Evolutionary conservation across 2,888 invertebrate genomes (phyloP), one percentile per base, ranked within the genome.

Genomic region (Caenorhabditis zanzibari): DNA sequence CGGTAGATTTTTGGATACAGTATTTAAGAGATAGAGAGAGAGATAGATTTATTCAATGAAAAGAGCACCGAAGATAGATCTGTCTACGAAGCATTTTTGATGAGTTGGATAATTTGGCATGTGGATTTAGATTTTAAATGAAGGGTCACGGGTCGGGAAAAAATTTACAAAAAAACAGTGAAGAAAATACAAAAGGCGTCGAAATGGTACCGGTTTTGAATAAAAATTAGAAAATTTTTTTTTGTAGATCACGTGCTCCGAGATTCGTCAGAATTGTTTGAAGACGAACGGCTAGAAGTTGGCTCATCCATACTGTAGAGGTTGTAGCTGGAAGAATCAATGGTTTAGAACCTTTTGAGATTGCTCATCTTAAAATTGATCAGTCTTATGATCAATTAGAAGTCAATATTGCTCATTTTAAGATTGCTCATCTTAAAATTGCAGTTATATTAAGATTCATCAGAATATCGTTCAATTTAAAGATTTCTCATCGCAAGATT

Each of bases 241-340:
- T 24, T 56, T 56, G n/a, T 2, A 22, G 16, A 35, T 74, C 72
- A 80, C 54, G 84, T 81, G 59, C 73, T 68, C 3, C 75, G 16
- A 6, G 84, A 69, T 35, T 75, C 81, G 41, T 87, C 87, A 6
- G 87, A 87, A 35, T 82, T 87, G 47, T 85, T 82, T 22, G 87
- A 88, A 1, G 85, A 85, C 0, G 85, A 85, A 12, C 86, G 84
- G 52, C 82, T 81, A 22, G 85, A 84, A 0, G 84, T 49, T 4
- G 86, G 84, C 59, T 88, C 86, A 12, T 86, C 86, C n/a, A 77
- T 66, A 75, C 81, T 84, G 80, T 88, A 88, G 61, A 88, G 75
- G 41, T 84, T 86, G 71, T 81, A 86, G 5, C 88, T 88, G 72
- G 58, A 85, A 84, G 41, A 19, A 32, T 19, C 22, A n/a, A 24